phyloP scores from a whole-genome alignment of 2,888 invertebrate species.

The Ichneumon xanthorius region DNA sequence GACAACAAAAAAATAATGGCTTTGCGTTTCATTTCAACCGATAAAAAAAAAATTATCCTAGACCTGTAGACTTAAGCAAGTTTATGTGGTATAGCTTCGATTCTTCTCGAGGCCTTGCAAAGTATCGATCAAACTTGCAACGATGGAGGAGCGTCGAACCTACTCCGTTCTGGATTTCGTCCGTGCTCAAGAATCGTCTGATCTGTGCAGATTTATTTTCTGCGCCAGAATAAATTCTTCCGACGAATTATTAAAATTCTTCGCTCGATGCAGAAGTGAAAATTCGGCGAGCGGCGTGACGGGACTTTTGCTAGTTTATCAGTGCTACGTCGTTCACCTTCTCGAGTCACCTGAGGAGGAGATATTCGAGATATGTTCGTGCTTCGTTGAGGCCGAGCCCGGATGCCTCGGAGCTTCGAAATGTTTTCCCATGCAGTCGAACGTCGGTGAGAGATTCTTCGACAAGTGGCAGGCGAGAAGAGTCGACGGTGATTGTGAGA shows the following conservation, averaged over 20 bases:
- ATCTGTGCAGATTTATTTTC: constrained; percentile 66
- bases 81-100: neutral
- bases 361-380: constrained; percentile 62
- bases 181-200: constrained; percentile 31
- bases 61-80: too few species aligned
- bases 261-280: constrained; percentile 56
- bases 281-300: constrained; percentile 62
- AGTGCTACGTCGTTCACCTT: constrained; percentile 60
- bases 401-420: constrained; percentile 52
- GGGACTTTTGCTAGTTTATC: constrained; percentile 68
- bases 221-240: constrained; percentile 50
- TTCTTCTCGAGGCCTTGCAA: neutral
- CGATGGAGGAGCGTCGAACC: constrained; percentile 65
- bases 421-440: constrained; percentile 67
- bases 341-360: constrained; percentile 68
- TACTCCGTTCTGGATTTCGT: constrained; percentile 62
- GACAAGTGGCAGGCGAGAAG: constrained; percentile 66
- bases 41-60: neutral
- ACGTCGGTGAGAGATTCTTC: constrained; percentile 66
- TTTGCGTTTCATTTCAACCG: neutral
- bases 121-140: constrained; percentile 60
- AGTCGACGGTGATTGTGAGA: constrained; percentile 22
- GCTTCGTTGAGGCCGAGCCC: constrained; percentile 51
- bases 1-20: constrained; percentile 28
- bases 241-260: constrained; percentile 58